These are phyloP conservation scores for Ophion costatus DNA, from an alignment of 2,888 invertebrate genomes.

Conservation along the genomic window DNA sequence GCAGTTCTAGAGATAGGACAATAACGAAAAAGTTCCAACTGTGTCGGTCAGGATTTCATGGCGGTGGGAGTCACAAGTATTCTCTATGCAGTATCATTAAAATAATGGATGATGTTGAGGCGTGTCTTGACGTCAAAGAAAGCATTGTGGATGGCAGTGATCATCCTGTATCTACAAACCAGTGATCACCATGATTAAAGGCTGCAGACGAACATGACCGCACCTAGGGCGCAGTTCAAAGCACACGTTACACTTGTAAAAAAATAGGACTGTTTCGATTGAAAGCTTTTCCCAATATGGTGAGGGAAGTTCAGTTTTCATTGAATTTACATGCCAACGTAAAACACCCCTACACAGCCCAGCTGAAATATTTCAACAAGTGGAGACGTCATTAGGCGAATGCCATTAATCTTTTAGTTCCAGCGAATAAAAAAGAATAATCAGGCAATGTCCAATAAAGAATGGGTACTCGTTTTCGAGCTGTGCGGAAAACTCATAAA, in stretches of 20 bases:
- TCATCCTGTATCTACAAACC: slow-evolving; percentile 35
- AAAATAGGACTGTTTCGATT: neutral
- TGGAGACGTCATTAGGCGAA: too few species aligned
- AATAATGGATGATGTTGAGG: slow-evolving; percentile 55
- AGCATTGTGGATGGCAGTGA: slow-evolving; percentile 67
- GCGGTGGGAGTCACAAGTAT: too few species aligned
- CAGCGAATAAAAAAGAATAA: too few species aligned
- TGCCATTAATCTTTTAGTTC: too few species aligned
- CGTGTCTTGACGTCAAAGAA: slow-evolving; percentile 59
- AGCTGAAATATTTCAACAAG: too few species aligned
- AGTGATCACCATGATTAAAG: slow-evolving; percentile 60
- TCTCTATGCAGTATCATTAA: slow-evolving; percentile 47
- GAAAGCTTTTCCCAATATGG: neutral
- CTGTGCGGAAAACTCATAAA: too few species aligned
- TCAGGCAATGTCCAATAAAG: too few species aligned
- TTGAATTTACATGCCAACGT: neutral
- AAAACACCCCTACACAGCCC: too few species aligned
- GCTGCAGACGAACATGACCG: slow-evolving; percentile 70
- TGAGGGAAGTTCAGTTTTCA: neutral
- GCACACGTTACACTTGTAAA: slow-evolving; percentile 8
- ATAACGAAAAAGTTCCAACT: neutral
- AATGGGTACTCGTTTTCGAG: too few species aligned
- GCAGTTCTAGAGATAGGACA: neutral
- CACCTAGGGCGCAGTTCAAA: slow-evolving; percentile 70
- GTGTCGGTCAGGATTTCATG: too few species aligned